These are phyloP conservation scores for Neodiprion pinetum DNA, from an alignment of 1,140 invertebrate species.

Conservation along the genomic window DNA sequence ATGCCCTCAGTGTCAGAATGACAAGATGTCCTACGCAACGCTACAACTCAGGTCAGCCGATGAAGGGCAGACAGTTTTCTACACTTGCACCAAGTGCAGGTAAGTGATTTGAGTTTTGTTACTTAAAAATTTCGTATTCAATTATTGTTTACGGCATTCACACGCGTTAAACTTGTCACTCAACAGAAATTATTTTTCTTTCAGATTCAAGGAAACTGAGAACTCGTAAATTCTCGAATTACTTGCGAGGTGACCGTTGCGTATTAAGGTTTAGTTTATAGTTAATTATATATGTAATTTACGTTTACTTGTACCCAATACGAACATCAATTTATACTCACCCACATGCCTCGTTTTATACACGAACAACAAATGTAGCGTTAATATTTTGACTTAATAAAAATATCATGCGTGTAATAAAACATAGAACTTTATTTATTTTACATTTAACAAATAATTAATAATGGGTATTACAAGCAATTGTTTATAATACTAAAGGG, in stretches of 20 bases:
- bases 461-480: constrained; percentile 48
- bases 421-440: constrained; percentile 58
- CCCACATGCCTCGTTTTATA: too few species aligned
- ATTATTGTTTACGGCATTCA: constrained; percentile 16
- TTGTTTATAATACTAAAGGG: constrained; percentile 41
- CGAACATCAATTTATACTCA: constrained; percentile 1
- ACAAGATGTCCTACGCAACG: constrained; percentile 94
- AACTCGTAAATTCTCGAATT: constrained; percentile 64
- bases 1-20: constrained; percentile 89
- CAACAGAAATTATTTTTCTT: constrained; percentile 49
- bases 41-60: constrained; percentile 94
- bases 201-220: constrained; percentile 75
- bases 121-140: constrained; percentile 9
- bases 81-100: constrained; percentile 95
- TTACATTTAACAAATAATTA: constrained; percentile 56
- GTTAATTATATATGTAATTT: neutral
- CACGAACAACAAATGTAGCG: too few species aligned
- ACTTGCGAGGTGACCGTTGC: neutral
- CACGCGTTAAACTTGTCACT: constrained; percentile 11
- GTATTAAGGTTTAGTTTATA: neutral
- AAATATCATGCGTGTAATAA: constrained; percentile 39
- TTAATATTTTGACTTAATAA: neutral
- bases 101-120: constrained; percentile 63
- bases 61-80: constrained; percentile 99
- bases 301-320: neutral